phyloP scores from a whole-genome alignment of 64 coral and sea anemone genomes.

The Trachythela sp. region DNA sequence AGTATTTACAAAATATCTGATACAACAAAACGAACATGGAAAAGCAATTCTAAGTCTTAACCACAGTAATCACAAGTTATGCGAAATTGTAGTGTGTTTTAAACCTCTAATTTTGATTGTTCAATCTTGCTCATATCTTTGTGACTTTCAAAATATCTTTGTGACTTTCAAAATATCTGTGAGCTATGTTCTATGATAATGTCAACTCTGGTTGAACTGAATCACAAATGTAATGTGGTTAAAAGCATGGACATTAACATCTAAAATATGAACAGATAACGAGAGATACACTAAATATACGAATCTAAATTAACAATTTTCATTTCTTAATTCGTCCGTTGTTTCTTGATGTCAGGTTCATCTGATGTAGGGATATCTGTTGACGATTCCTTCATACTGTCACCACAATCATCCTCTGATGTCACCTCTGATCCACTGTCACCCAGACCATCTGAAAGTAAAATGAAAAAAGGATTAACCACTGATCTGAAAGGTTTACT shows the following conservation, averaged over 20 bases:
- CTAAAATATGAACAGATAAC: not conserved
- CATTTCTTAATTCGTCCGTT: constrained; percentile 13
- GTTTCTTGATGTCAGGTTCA: constrained; percentile 16
- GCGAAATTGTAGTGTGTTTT: too few species aligned
- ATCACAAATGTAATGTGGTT: too few species aligned
- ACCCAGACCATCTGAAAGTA: not conserved
- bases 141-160: too few species aligned
- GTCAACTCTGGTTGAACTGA: too few species aligned
- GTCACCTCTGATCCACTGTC: constrained; percentile 12
- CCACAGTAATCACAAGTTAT: too few species aligned
- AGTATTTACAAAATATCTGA: not conserved
- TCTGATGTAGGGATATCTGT: not conserved
- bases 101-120: too few species aligned
- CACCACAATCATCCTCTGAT: not conserved
- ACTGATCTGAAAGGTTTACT: too few species aligned
- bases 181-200: too few species aligned
- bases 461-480: not conserved
- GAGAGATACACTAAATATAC: not conserved
- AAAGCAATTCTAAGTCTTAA: too few species aligned
- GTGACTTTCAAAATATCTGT: too few species aligned
- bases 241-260: not conserved
- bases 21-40: not conserved
- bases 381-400: not conserved
- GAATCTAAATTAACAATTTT: too few species aligned
- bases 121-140: too few species aligned